These are phyloP conservation scores for Dendrophyllia cribrosa DNA, from an alignment of 64 coral and sea anemone species.

Conservation along the genomic window DNA sequence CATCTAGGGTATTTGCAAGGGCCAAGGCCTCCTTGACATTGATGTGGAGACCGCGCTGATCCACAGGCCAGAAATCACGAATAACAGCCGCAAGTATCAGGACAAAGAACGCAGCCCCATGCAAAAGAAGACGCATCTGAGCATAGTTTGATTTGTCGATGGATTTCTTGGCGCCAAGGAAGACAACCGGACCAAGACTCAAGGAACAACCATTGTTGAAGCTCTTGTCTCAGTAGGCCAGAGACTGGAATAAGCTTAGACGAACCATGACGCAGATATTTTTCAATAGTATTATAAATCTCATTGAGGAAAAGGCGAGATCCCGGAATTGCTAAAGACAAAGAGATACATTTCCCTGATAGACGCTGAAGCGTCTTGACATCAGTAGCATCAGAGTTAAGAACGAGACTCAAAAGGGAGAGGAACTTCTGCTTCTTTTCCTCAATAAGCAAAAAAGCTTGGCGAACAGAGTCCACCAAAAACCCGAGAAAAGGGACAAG, in stretches of 20 bases:
- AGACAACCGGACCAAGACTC: constrained; percentile 39
- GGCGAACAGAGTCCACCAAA: constrained; percentile 8
- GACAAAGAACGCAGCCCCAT: constrained; percentile 66
- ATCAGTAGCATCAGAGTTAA: background rate
- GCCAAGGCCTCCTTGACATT: constrained; percentile 39
- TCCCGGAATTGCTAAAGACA: constrained; percentile 20
- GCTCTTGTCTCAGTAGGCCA: constrained; percentile 7
- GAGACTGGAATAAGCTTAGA: constrained; percentile 4
- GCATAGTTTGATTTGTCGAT: background rate
- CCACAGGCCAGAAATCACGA: constrained; percentile 25
- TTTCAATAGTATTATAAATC: constrained; percentile 3
- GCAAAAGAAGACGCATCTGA: constrained; percentile 61
- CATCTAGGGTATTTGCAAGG: constrained; percentile 7
- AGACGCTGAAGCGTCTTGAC: constrained; percentile 4
- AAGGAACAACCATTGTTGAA: constrained; percentile 61
- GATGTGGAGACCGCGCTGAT: background rate
- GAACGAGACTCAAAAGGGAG: background rate
- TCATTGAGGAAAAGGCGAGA: constrained; percentile 15
- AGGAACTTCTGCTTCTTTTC: constrained; percentile 35
- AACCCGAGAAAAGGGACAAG: constrained; percentile 36
- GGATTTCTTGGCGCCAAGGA: constrained; percentile 31
- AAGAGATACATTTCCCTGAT: constrained; percentile 29
- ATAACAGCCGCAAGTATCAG: background rate
- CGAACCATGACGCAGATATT: background rate
- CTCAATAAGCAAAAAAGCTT: constrained; percentile 32